These are phyloP conservation scores for Drosophila longiperda DNA, from an alignment of 2,888 invertebrate genomes.

Conservation along the genomic window DNA sequence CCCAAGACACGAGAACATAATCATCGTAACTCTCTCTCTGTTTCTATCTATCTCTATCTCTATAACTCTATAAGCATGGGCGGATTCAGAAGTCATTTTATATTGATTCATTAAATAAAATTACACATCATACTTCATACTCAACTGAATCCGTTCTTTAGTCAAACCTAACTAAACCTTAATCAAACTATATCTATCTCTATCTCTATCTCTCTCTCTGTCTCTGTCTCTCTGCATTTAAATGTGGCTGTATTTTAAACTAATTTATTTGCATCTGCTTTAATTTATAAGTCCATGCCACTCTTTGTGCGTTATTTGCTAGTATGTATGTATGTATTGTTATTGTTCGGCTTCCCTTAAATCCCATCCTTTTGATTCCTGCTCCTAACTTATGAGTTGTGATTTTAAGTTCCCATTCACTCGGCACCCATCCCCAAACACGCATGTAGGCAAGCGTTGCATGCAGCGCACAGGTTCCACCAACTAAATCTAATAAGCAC, in stretches of 20 bases:
- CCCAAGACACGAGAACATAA: slow-evolving; percentile 21
- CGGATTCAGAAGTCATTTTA: neutral
- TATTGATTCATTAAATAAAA: neutral
- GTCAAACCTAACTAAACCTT: neutral
- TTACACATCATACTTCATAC: neutral
- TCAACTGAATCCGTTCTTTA: neutral
- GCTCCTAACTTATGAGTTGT: slow-evolving; percentile 37
- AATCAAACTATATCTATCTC: neutral
- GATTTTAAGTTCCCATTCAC: slow-evolving; percentile 15
- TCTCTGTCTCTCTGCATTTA: slow-evolving; percentile 14
- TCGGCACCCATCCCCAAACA: slow-evolving; percentile 32
- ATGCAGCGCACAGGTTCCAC: slow-evolving; percentile 70
- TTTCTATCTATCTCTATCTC: slow-evolving; percentile 3
- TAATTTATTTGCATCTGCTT: slow-evolving; percentile 63
- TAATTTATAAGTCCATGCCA: slow-evolving; percentile 68
- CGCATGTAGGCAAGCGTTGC: slow-evolving; percentile 68
- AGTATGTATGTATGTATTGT: slow-evolving; percentile 69
- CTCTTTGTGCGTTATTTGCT: slow-evolving; percentile 72
- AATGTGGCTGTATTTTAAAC: slow-evolving; percentile 37
- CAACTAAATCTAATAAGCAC: slow-evolving; percentile 38
- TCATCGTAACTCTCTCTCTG: slow-evolving; percentile 50
- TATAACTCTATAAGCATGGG: slow-evolving; percentile 1
- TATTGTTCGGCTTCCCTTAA: slow-evolving; percentile 61
- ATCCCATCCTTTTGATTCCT: neutral
- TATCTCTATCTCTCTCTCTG: neutral